Base-by-base conservation (phyloP, 2,797 vertebrate genomes). In the Hypotaenidia philippensis region DNA sequence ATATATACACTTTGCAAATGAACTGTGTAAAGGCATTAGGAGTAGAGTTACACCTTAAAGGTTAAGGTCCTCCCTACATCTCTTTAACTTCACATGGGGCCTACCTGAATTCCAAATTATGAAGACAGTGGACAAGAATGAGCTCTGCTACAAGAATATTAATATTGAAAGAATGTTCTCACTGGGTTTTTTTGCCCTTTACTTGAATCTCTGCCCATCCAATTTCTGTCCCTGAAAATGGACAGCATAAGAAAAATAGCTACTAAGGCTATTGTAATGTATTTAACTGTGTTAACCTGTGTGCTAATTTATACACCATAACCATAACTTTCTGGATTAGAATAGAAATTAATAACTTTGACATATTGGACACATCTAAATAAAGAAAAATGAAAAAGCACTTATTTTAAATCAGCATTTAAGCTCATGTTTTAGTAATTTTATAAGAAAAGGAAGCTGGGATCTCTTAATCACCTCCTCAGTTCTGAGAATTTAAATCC, bases 291-390 rank as follows among this genome's bases (percentile, higher is more conserved):
- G 49, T 87, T 93, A 96, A 85, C 50, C 66, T 38, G 27, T 72
- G 53, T 84, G 91, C 23, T 84, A 92, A 90, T 90, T 94, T 93
- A 93, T 94, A 94, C 34, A 76, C 18, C 45, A 81, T 49, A 87
- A 68, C 20, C 53, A 81, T 5, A 7, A 63, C 70, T 80, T 72
- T 91, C 68, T 83, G 45, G 52, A 77, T 74, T 74, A 70, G 60
- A 80, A 69, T 82, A 77, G 76, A 75, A 76, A 69, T 83, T 20
- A 94, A 70, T 84, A 95, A 84, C 65, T 72, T 79, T 25, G 63
- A 66, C 31, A 59, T 60, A 82, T n/a, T 52, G 53, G 64, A 77
- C 15, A 10, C 52, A 55, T 23, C 79, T 29, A 90, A 76, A 49
- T 47, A 93, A n/a, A 76, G 49, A 82, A 13, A 77, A 85, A 96